Evolutionary conservation across 2,888 invertebrate species (phyloP), one percentile per base, ranked within the genome.

Genomic region (Sinotaia quadrata): DNA sequence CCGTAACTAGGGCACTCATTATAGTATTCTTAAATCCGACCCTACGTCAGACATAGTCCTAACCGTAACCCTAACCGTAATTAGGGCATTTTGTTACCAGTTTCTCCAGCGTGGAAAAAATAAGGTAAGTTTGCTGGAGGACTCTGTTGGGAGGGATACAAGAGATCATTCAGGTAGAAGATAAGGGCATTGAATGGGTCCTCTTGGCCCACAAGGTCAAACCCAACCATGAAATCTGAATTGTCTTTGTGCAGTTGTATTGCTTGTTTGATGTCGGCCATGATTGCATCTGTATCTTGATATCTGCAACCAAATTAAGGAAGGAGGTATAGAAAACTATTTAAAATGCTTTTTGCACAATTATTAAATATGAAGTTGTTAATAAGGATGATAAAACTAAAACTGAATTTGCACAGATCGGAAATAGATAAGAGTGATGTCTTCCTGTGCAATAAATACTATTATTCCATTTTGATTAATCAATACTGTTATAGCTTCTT

Each of bases 21-120:
- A n/a, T n/a, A n/a, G n/a, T n/a, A n/a, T n/a, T n/a, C n/a, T n/a
- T n/a, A n/a, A n/a, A n/a, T n/a, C n/a, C n/a, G n/a, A n/a, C n/a
- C n/a, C n/a, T n/a, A n/a, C n/a, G n/a, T n/a, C n/a, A n/a, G n/a
- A n/a, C n/a, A n/a, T n/a, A n/a, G n/a, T n/a, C n/a, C n/a, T n/a
- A n/a, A n/a, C n/a, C n/a, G n/a, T n/a, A 52, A 52, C 12, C n/a
- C n/a, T n/a, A n/a, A n/a, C n/a, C n/a, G n/a, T n/a, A n/a, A n/a
- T n/a, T n/a, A n/a, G n/a, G 4, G 12, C 44, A 15, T 24, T 15
- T n/a, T 10, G 7, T 37, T 72, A 87, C 87, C 78, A 52, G 87
- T 87, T 75, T 87, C 87, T 33, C 87, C 87, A 29, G 87, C 87
- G 75, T 87, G 87, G 73, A 87, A 87, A 77, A 85, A 86, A 67